A percentile compares a stretch with the other conserved stretches of the same genome.
These are phyloP conservation scores for Megastigmus dorsalis DNA, from an alignment of 2,888 invertebrate genomes.

Conservation along the genomic window DNA sequence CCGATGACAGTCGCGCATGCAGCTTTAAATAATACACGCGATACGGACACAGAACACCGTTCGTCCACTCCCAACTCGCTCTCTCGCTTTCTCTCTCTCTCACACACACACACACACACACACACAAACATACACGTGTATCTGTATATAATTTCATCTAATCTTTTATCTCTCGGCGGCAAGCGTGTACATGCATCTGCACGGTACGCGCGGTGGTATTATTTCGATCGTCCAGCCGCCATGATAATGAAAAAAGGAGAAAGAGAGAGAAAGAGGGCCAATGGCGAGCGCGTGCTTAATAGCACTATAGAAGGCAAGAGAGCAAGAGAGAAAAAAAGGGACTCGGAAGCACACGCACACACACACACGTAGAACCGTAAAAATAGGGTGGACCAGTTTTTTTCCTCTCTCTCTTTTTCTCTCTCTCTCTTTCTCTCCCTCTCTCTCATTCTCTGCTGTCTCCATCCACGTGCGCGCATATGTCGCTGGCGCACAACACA, in stretches of 20 bases:
- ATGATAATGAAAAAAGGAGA: slow-evolving; percentile 1
- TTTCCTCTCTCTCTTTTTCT: neutral
- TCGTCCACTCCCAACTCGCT: too few relatives aligned
- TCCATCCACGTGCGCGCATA: slow-evolving; percentile 34
- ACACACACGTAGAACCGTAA: too few relatives aligned
- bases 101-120: too few relatives aligned
- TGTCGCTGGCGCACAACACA: slow-evolving; percentile 16
- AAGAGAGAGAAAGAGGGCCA: neutral
- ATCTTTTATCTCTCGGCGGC: slow-evolving; percentile 27
- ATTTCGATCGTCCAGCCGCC: slow-evolving; percentile 19
- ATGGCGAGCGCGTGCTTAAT: too few relatives aligned
- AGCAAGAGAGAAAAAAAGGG: slow-evolving; percentile 9
- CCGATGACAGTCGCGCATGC: too few relatives aligned
- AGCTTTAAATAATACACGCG: too few relatives aligned
- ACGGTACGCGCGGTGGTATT: too few relatives aligned
- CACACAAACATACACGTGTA: too few relatives aligned
- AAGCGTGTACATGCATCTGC: neutral
- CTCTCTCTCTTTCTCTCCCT: slow-evolving; percentile 24
- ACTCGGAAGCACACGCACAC: slow-evolving; percentile 31
- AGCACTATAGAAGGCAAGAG: neutral
- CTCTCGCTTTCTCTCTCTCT: too few relatives aligned
- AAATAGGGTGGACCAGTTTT: slow-evolving; percentile 45
- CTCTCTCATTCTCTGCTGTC: neutral
- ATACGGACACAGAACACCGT: too few relatives aligned
- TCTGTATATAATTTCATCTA: slow-evolving; percentile 1